Evolutionary conservation across 2,888 invertebrate genomes (phyloP), one percentile per base, ranked within the genome.

Genomic region (Watsonalla cultraria): DNA sequence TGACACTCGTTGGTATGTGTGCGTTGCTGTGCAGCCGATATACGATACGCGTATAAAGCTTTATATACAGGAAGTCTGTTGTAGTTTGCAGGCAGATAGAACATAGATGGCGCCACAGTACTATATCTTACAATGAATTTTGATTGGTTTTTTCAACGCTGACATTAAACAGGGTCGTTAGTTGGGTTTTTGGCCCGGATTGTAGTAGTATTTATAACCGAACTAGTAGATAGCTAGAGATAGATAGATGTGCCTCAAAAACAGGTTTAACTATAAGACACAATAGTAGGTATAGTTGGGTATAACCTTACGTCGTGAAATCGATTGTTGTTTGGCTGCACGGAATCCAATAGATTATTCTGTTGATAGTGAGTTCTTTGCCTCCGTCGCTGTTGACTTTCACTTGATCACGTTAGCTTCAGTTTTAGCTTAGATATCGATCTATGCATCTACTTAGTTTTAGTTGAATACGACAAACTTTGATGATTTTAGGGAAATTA

Each of bases 71-170:
- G 55, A 58, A 62, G 54, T 56, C 69, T 70, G 54, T 61, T 60
- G 56, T 64, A 58, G 61, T 58, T 58, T 60, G 54, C 42, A 47
- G 34, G 11, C 42, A 49, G 65, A 70, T 42, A 4, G 42, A 42
- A 42, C 42, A 76, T 78, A 86, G 86, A 85, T 86, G 85, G 85
- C 85, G 83, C 46, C 50, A 71, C 63, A 45, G 57, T 54, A 45
- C 55, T 57, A 53, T 49, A 42, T 35, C 46, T 47, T 54, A 58
- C 53, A 55, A 58, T 55, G 58, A 59, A 59, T 62, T 51, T 53
- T 50, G 45, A 56, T 56, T 45, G 52, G 53, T 57, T 47, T 55
- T 56, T 56, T 51, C 55, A 48, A 24, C 58, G 56, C 51, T 62
- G 59, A 59, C 57, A 37, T 37, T 37, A 37, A 37, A 7, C 24